phyloP scores from a whole-genome alignment of 2,113 vertebrate genomes.

The Lichenostomus cassidix region DNA sequence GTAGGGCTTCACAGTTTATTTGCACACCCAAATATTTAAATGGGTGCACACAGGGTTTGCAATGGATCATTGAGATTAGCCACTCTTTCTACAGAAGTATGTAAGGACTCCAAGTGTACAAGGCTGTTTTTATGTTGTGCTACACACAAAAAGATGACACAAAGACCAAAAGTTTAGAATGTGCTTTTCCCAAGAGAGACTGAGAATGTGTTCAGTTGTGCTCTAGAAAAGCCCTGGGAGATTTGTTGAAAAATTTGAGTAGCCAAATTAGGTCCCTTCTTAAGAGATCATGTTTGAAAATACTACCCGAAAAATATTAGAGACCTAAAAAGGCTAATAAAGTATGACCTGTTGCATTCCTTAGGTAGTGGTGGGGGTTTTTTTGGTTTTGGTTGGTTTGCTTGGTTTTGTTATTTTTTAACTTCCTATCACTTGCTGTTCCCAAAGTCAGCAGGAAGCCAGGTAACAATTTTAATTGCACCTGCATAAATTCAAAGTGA shows the following conservation, averaged over 20 bases:
- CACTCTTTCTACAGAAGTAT: not conserved
- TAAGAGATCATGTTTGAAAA: not conserved
- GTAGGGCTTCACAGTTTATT: not conserved
- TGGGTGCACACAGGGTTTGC: not conserved
- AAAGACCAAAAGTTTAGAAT: not conserved
- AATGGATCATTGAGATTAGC: not conserved
- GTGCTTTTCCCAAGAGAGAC: not conserved
- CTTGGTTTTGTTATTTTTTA: not conserved
- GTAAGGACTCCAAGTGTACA: not conserved
- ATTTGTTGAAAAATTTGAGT: not conserved
- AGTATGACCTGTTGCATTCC: not conserved
- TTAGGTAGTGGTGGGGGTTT: rapidly evolving
- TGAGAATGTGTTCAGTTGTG: not conserved
- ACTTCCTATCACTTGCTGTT: not conserved
- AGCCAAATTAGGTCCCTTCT: not conserved
- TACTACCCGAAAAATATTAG: not conserved
- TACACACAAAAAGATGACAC: not conserved
- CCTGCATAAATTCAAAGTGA: not conserved
- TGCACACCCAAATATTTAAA: not conserved
- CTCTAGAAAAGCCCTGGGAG: not conserved
- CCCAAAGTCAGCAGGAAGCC: not conserved
- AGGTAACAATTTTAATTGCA: not conserved
- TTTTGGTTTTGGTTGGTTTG: not conserved
- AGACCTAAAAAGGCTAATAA: not conserved
- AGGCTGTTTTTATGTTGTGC: not conserved